Base-by-base conservation (phyloP, 2,888 invertebrate genomes). In the Eupeodes luniger region DNA sequence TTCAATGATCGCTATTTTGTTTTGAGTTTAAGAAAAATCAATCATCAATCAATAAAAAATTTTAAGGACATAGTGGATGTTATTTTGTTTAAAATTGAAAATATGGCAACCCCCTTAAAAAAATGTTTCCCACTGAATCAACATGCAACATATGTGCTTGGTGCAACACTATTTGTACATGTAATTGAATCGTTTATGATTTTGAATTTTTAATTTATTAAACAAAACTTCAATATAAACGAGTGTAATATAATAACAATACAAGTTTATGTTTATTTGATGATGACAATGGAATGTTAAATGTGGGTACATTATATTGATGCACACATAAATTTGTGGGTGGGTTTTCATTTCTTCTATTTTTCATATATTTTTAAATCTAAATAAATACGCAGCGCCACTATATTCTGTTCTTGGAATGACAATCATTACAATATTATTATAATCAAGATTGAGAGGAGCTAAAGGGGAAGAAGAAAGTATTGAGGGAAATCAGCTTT, bases 131-230 rank as follows among this genome's bases (percentile, higher is more conserved):
- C 44, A 55, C 59, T 59, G 27, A 74, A 64, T 88, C 57, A n/a
- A 53, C 69, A 88, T 88, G 77, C 88, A 88, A 75, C 85, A 74
- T 80, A 78, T 70, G 66, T 9, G 49, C 66, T 12, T 1, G 47
- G 81, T 70, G 81, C 62, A 62, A 74, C 69, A 75, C 75, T 55
- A 66, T 84, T 81, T 19, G 75, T 66, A 76, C 85, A 85, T 84
- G 85, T 81, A 85, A 88, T 88, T 88, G 88, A 88, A 84, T 57
- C 88, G 81, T 85, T 88, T 88, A 88, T 75, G 84, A 81, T 78
- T 84, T 84, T 75, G 59, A 88, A 85, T 87, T 83, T 70, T 40
- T 62, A 83, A 87, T 87, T 83, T 80, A 72, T 49, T 59, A 59
- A 57, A 27, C 16, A 59, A 66, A 49, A 53, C 53, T 53, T 49